Evolutionary conservation across 2,888 invertebrate species (phyloP).

Genomic region (Balanococcus diminutus): DNA sequence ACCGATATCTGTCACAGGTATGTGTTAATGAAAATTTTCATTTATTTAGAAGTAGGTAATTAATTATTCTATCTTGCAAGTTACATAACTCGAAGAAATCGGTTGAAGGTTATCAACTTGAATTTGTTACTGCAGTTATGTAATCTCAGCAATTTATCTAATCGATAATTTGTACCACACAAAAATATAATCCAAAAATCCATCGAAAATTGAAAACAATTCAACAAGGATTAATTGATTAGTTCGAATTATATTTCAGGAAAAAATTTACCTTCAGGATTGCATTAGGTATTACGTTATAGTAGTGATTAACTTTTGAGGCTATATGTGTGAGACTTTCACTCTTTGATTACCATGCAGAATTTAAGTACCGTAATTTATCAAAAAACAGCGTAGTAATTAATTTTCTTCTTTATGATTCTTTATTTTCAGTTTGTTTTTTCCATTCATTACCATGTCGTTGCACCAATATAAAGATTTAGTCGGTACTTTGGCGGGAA

Average conservation of each 20-base stretch:
- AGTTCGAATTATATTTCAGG: not conserved
- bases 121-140: not conserved
- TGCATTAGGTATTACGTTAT: not conserved
- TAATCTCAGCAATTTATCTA: not conserved
- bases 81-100: not conserved
- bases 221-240: not conserved
- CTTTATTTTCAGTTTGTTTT: not conserved
- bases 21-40: not conserved
- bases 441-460: not conserved
- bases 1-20: not conserved
- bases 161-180: not conserved
- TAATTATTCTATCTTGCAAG: not conserved
- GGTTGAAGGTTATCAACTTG: not conserved
- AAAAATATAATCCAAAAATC: not conserved
- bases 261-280: not conserved
- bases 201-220: not conserved
- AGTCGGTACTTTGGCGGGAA: conserved; percentile 15
- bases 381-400: too few relatives aligned
- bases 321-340: not conserved
- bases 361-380: not conserved
- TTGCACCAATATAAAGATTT: conserved; percentile 35
- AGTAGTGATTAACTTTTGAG: not conserved
- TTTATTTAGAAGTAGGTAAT: not conserved
- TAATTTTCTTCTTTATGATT: not conserved
- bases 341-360: not conserved